Percentiles rank a stretch among this genome's conserved stretches.
These are phyloP conservation scores for Calliphora vomitoria DNA, from an alignment of 2,888 invertebrate species.

Conservation along the genomic window DNA sequence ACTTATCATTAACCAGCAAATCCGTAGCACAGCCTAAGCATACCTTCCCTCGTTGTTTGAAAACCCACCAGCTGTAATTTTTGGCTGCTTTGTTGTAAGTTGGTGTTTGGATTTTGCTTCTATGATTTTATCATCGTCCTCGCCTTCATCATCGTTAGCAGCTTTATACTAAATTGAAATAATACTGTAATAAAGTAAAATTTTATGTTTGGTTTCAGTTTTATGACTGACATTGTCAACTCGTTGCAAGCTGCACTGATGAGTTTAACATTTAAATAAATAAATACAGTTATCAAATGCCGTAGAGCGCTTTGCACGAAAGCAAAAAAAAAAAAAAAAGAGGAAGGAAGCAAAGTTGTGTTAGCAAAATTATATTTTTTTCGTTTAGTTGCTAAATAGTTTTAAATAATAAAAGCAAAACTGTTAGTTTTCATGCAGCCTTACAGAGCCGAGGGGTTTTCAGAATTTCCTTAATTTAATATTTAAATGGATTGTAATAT, in stretches of 20 bases:
- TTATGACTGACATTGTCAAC: background rate
- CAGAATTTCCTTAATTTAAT: background rate
- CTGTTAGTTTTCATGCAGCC: background rate
- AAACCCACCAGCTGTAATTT: no score
- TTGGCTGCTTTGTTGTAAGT: background rate
- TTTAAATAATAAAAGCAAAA: background rate
- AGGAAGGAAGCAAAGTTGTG: background rate
- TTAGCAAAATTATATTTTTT: background rate
- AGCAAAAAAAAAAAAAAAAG: background rate
- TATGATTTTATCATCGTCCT: background rate
- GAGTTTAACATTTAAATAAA: slow-evolving; percentile 16
- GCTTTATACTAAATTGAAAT: background rate
- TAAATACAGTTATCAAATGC: background rate
- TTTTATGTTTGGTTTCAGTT: background rate
- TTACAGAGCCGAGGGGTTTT: background rate
- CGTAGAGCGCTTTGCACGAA: background rate
- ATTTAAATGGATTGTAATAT: background rate
- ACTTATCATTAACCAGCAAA: no score
- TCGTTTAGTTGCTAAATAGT: background rate
- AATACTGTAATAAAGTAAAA: background rate
- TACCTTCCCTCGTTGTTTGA: no score
- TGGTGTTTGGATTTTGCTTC: background rate
- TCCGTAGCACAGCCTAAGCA: no score
- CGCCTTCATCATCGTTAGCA: background rate
- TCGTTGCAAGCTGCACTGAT: background rate